Conservation (phyloP, 2,888 invertebrate species). For the Dendrolimus houi region DNA sequence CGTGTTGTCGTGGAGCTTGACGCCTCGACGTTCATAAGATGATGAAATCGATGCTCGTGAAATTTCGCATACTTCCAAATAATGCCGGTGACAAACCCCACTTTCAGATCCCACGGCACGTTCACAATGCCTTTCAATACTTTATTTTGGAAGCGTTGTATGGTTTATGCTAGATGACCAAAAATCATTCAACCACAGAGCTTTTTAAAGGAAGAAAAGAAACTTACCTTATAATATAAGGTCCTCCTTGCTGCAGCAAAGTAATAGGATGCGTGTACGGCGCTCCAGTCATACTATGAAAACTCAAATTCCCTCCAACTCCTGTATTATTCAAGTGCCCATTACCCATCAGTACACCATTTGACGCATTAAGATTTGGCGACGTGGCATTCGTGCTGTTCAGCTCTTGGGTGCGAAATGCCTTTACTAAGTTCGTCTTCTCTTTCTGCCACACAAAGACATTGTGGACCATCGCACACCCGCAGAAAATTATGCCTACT, state of each 20-base stretch:
- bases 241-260: slow-evolving; percentile 69
- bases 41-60: too few relatives aligned
- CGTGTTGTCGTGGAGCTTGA: too few relatives aligned
- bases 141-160: too few relatives aligned
- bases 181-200: too few relatives aligned
- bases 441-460: slow-evolving; percentile 96
- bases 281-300: slow-evolving; percentile 51
- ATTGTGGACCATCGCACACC: slow-evolving; percentile 95
- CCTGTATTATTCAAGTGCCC: slow-evolving; percentile 61
- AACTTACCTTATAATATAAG: slow-evolving; percentile 73
- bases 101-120: too few relatives aligned
- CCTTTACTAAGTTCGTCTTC: slow-evolving; percentile 88
- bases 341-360: slow-evolving; percentile 55
- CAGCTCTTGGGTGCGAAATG: slow-evolving; percentile 55
- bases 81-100: too few relatives aligned
- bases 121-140: too few relatives aligned
- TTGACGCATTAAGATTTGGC: slow-evolving; percentile 45
- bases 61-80: too few relatives aligned
- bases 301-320: slow-evolving; percentile 51
- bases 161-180: too few relatives aligned
- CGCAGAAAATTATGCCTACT: slow-evolving; percentile 92
- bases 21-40: too few relatives aligned
- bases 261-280: slow-evolving; percentile 67
- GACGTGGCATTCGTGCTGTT: slow-evolving; percentile 33
- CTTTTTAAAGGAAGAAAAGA: not conserved